Conservation (phyloP, 2,888 invertebrate genomes). For the Lepidochitona cinerea region DNA sequence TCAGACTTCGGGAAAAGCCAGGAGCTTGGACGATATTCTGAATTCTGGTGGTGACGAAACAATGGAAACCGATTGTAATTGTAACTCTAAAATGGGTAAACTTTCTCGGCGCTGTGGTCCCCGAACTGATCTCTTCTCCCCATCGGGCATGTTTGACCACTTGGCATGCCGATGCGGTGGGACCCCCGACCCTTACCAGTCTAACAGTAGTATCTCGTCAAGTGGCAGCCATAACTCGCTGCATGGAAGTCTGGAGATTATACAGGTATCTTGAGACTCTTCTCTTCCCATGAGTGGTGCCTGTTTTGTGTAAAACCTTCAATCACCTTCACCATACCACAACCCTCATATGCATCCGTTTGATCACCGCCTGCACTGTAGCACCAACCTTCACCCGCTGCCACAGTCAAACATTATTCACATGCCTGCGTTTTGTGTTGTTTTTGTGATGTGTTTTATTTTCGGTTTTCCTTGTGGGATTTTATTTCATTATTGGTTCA, state of each 20-base stretch:
- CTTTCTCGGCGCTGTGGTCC: constrained; percentile 43
- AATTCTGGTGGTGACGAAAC: constrained; percentile 52
- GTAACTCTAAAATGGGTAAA: constrained; percentile 41
- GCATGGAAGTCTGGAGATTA: constrained; percentile 67
- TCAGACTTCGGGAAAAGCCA: constrained; percentile 60
- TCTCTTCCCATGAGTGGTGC: no score
- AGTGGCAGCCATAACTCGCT: constrained; percentile 66
- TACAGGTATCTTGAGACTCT: constrained; percentile 64
- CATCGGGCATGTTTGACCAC: constrained; percentile 47
- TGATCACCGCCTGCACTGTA: no score
- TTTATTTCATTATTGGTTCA: no score
- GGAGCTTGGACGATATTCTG: constrained; percentile 68
- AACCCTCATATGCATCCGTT: no score
- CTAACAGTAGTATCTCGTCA: constrained; percentile 68
- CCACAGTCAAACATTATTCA: no score
- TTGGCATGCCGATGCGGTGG: constrained; percentile 52
- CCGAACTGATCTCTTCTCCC: constrained; percentile 49
- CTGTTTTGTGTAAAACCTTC: no score
- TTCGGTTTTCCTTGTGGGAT: no score
- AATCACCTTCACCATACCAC: no score
- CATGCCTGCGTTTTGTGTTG: no score
- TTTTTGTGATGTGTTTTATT: no score
- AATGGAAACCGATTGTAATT: constrained; percentile 38
- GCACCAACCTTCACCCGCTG: no score
- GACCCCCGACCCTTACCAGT: constrained; percentile 61